phyloP scores from a whole-genome alignment of 2,113 vertebrate genomes.

The Porphyrio hochstetteri region DNA sequence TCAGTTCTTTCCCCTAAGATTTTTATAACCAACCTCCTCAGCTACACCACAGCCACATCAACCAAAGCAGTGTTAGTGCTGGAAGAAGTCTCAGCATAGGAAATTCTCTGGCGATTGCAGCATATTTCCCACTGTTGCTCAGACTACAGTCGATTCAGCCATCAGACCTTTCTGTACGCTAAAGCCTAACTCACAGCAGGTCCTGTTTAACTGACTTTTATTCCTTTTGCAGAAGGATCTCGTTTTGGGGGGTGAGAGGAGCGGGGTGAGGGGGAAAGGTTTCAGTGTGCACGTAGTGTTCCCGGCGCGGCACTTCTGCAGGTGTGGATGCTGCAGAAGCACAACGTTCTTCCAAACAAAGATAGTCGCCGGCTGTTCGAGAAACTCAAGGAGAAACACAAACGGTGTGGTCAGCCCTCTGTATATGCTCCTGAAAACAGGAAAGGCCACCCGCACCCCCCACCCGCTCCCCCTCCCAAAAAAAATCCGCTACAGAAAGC shows the following conservation, averaged over 20 bases:
- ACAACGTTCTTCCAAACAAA: not conserved
- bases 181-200: accelerated
- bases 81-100: not conserved
- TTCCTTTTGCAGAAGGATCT: not conserved
- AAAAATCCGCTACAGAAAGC: not conserved
- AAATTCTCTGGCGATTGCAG: not conserved
- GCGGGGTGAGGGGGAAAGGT: too few relatives aligned
- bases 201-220: not conserved
- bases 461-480: accelerated
- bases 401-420: not conserved
- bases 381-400: not conserved
- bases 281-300: accelerated
- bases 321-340: not conserved
- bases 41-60: not conserved
- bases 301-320: not conserved
- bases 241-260: too few relatives aligned
- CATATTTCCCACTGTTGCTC: not conserved
- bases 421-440: not conserved
- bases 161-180: not conserved
- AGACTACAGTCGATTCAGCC: not conserved
- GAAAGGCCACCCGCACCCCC: not conserved
- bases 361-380: not conserved
- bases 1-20: not conserved
- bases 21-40: not conserved
- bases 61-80: not conserved